phyloP scores from a whole-genome alignment of 2,888 invertebrate genomes.

The Apotomis turbidana region DNA sequence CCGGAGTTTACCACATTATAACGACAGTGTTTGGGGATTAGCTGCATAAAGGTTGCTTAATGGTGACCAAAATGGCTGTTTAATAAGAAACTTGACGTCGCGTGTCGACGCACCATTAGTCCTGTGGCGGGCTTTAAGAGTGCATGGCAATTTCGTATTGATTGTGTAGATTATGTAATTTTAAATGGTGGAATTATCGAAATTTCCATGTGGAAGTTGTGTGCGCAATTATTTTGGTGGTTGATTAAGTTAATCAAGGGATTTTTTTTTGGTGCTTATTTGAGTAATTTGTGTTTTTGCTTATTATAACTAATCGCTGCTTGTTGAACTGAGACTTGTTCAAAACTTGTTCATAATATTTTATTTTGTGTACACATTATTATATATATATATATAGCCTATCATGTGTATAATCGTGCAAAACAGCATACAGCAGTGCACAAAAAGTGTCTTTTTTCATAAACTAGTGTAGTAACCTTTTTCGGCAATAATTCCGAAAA shows the following conservation, averaged over 20 bases:
- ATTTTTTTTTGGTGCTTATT: too few species aligned
- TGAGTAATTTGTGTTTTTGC: too few species aligned
- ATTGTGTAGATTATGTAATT: constrained; percentile 39
- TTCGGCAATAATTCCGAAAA: too few species aligned
- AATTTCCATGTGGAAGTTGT: constrained; percentile 28
- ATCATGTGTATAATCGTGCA: too few species aligned
- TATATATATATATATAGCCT: too few species aligned
- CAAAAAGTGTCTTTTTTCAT: too few species aligned
- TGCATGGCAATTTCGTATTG: constrained; percentile 39
- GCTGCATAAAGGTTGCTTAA: constrained; percentile 39
- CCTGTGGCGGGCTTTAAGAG: constrained; percentile 17
- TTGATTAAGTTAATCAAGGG: not conserved
- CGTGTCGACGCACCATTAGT: constrained; percentile 38
- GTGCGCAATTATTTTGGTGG: constrained; percentile 9
- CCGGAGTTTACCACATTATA: constrained; percentile 40
- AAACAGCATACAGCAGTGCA: too few species aligned
- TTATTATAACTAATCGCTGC: too few species aligned
- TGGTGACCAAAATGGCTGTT: constrained; percentile 34
- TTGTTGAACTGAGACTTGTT: too few species aligned
- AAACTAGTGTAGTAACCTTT: too few species aligned
- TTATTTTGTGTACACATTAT: too few species aligned
- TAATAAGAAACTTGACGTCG: constrained; percentile 38
- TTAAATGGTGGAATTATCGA: constrained; percentile 40
- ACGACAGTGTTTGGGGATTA: constrained; percentile 40
- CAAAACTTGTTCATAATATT: too few species aligned